These are phyloP conservation scores for Ciona savignyi DNA, from an alignment of 23 tunicate genomes.

Conservation along the genomic window DNA sequence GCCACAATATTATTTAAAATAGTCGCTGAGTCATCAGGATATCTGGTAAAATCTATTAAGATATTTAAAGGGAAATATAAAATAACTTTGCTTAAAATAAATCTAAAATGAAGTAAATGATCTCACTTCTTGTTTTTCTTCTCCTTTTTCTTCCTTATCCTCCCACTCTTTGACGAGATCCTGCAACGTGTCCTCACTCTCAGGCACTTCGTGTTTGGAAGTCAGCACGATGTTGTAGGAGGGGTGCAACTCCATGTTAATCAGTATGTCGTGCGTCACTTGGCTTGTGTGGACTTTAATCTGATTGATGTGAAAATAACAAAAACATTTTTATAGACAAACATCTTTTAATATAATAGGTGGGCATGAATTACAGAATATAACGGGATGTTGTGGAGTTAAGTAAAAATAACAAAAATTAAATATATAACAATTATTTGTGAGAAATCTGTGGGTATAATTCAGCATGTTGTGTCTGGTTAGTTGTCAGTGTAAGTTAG, in stretches of 20 bases:
- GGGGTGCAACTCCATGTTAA: constrained; percentile 77
- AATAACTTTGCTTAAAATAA: too few relatives aligned
- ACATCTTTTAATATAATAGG: too few relatives aligned
- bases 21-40: too few relatives aligned
- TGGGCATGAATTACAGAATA: too few relatives aligned
- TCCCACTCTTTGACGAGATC: constrained; percentile 70
- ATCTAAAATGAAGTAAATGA: too few relatives aligned
- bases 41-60: background rate
- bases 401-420: too few relatives aligned
- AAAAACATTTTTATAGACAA: background rate
- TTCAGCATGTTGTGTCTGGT: too few relatives aligned
- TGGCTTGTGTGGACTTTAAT: constrained; percentile 67
- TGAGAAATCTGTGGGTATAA: too few relatives aligned
- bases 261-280: constrained; percentile 64
- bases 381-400: too few relatives aligned
- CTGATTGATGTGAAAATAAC: constrained; percentile 35
- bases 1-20: too few relatives aligned
- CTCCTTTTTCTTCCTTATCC: constrained; percentile 41
- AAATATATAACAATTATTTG: too few relatives aligned
- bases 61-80: background rate
- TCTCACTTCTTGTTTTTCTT: constrained; percentile 4
- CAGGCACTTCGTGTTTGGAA: constrained; percentile 55
- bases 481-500: too few relatives aligned
- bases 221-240: constrained; percentile 71
- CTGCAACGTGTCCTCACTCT: constrained; percentile 38